Conservation (phyloP, 1,140 invertebrate species). For the Anastrepha ludens region DNA sequence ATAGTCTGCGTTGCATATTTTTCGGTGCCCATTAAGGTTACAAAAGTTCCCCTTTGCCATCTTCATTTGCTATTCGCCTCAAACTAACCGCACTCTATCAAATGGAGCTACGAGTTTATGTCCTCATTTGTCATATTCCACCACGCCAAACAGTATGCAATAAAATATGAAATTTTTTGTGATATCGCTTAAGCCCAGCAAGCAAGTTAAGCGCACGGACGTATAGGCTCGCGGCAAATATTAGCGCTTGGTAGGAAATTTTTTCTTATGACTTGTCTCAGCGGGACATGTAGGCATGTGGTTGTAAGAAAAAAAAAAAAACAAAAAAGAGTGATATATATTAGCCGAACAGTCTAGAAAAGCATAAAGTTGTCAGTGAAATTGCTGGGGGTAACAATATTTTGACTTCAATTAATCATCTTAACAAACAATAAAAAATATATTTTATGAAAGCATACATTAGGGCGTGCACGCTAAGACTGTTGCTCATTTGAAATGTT, state of each 20-base stretch:
- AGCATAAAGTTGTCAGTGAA: slow-evolving; percentile 11
- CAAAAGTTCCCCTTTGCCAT: not conserved
- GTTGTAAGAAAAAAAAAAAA: not conserved
- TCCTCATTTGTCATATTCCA: not conserved
- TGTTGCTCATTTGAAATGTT: slow-evolving; percentile 23
- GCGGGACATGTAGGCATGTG: not conserved
- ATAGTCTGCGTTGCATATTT: not conserved
- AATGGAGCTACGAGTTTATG: not conserved
- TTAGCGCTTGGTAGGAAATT: not conserved
- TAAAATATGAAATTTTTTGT: not conserved
- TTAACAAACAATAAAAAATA: slow-evolving; percentile 65
- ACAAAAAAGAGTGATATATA: not conserved
- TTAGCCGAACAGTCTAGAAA: not conserved
- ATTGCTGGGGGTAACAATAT: slow-evolving; percentile 59
- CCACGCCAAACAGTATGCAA: not conserved
- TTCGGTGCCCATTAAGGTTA: not conserved
- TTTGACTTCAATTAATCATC: slow-evolving; percentile 72
- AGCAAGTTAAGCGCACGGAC: not conserved
- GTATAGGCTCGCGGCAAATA: too few relatives aligned
- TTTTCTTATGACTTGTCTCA: not conserved
- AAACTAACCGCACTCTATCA: not conserved
- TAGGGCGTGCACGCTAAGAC: not conserved
- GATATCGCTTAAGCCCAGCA: not conserved
- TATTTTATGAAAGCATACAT: slow-evolving; percentile 58
- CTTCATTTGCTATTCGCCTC: not conserved